Conservation (phyloP, 2,888 invertebrate genomes). For the Cantharis nigra region DNA sequence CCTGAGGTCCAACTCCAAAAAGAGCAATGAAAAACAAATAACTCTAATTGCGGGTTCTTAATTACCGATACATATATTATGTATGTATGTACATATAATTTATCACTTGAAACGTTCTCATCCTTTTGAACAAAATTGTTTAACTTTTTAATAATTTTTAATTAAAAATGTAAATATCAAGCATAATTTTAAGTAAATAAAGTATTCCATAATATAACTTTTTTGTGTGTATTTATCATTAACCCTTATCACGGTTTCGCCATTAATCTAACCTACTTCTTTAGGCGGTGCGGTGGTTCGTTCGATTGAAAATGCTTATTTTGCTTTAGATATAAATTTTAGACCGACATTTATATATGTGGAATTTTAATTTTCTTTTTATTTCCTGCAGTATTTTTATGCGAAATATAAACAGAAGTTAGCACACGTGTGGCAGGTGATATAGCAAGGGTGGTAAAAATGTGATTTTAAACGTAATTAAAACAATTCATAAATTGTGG, state of each 20-base stretch:
- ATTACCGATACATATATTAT: too few species aligned
- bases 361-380: not conserved
- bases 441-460: not conserved
- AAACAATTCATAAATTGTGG: not conserved
- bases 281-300: not conserved
- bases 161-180: not conserved
- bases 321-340: not conserved
- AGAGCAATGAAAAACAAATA: too few species aligned
- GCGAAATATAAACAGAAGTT: not conserved
- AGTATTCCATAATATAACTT: not conserved
- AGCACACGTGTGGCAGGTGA: not conserved
- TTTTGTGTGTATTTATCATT: not conserved
- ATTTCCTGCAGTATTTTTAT: not conserved
- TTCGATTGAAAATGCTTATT: not conserved
- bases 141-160: not conserved
- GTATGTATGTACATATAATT: too few species aligned
- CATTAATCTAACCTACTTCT: not conserved
- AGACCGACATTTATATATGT: not conserved
- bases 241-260: not conserved
- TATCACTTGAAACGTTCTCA: too few species aligned
- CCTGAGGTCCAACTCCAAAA: too few species aligned
- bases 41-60: too few species aligned
- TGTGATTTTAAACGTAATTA: not conserved
- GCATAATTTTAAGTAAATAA: not conserved
- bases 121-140: too few species aligned